Evolutionary conservation across 2,888 invertebrate genomes (phyloP), one percentile per base, ranked within the genome.

Genomic region (Ramazzottius varieornatus): DNA sequence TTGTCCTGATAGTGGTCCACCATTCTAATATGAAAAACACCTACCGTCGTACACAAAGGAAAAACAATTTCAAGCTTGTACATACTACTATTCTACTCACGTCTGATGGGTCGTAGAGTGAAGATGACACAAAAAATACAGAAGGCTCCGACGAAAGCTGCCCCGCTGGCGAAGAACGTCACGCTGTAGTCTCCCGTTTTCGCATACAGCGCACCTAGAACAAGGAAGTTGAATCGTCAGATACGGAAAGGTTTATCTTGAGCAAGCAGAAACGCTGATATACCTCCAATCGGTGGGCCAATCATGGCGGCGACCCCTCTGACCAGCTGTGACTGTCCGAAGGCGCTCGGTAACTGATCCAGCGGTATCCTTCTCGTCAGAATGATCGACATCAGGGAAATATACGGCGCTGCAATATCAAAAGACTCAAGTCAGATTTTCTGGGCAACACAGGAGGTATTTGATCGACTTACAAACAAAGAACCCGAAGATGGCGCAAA

Each of bases 381-480:
- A 29, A 54, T 54, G 29, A 54, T 54, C 4, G 54, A 54, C 13
- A 54, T 8, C 54, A 54, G 29, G 16, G 54, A 54, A 8, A 54
- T 54, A 29, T 16, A 54, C 4, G 54, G 54, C 54, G 54, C 54
- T 54, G 54, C 8, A 54, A 54, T 4, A 40, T n/a, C n/a, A n/a
- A n/a, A n/a, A n/a, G n/a, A n/a, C n/a, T n/a, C n/a, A 40, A 54
- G 24, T 54, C 54, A 8, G n/a, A 29, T n/a, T 29, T 24, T 54
- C 29, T 4, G 24, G 40, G n/a, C n/a, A n/a, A n/a, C n/a, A n/a
- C n/a, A n/a, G n/a, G n/a, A n/a, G n/a, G n/a, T n/a, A n/a, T n/a
- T n/a, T n/a, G n/a, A n/a, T n/a, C 40, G 20, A 54, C 54, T 54
- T 29, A 54, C 54, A 54, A 54, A 54, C 54, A 29, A 54, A 54